Base-by-base conservation (phyloP, 2,113 vertebrate species). In the Aramus guarauna region DNA sequence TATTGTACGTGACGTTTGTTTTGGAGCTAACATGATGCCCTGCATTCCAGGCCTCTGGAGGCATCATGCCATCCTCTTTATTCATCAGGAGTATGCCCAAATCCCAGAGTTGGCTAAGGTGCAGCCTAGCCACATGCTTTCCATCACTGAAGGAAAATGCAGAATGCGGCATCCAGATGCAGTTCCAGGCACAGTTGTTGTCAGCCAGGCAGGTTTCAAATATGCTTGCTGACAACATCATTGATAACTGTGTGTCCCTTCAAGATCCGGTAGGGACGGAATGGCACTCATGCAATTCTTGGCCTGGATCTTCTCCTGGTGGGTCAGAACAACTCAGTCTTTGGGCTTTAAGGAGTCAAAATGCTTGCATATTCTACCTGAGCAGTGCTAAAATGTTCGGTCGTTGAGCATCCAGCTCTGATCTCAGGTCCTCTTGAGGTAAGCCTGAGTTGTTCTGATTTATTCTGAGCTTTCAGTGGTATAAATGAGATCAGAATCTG, bases 1-100 rank as follows among this genome's bases (percentile, higher is more conserved):
- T 75, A 97, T 96, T 72, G 85, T 93, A 97, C 94, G 95, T 95
- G 97, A 95, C 72, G 6, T 97, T 96, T 97, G 79, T 97, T 97
- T 97, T 87, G 83, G 91, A 95, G 90, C 60, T 96, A 91, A 95
- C 92, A 94, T 95, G 77, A 53, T 95, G 83, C 85, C 92, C 88
- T 95, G 94, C 91, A 97, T 96, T 95, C 95, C 77, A 81, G 74
- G 68, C 53, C 96, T 96, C 94, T 5, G 12, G 96, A 97, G 96
- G 34, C 77, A 0, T 48, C 52, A 41, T 95, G 95, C 92, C 96
- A 95, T 92, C 85, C 68, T 96, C 89, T 97, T 93, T 96, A 85
- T 95, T 93, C 91, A 66, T 97, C 97, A 96, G 88, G 83, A 97
- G 82, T 62, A 59, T 94, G 94, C 80, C 62, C 90, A 97, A 85